phyloP scores from a whole-genome alignment of 2,113 vertebrate species.

The Rhinopomastus cyanomelas region DNA sequence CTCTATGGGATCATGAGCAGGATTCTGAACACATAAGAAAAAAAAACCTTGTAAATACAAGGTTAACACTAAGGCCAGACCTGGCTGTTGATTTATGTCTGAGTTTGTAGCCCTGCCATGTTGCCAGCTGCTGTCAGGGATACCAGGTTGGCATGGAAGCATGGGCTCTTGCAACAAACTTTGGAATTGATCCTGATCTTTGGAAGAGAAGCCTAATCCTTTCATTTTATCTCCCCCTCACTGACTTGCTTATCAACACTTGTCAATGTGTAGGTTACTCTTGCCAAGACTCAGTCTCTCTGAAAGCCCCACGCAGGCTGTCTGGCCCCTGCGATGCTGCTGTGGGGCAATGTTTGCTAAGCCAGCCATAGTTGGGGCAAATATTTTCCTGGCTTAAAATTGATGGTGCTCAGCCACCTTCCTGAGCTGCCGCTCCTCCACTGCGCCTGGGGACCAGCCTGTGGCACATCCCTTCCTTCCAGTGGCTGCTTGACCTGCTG shows the following conservation, averaged over 20 bases:
- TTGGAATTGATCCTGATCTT: background rate
- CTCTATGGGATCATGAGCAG: background rate
- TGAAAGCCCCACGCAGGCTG: background rate
- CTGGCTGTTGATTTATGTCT: background rate
- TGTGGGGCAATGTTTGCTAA: background rate
- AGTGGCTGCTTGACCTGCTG: background rate
- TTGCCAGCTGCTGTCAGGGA: background rate
- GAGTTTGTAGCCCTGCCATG: background rate
- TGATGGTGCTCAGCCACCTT: background rate
- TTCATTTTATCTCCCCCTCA: background rate
- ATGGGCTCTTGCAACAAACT: background rate
- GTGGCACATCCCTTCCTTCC: background rate
- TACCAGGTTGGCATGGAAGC: background rate
- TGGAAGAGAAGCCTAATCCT: constrained; percentile 10
- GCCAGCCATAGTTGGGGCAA: background rate
- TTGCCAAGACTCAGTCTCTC: background rate
- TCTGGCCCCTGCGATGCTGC: rapidly evolving
- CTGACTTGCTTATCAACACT: background rate
- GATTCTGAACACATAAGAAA: background rate
- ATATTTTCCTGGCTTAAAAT: background rate
- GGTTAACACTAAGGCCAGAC: background rate
- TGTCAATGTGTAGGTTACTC: background rate
- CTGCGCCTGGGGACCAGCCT: background rate
- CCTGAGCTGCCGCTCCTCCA: rapidly evolving
- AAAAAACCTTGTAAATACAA: background rate